Evolutionary conservation across 2,113 vertebrate genomes (phyloP), one percentile per base, ranked within the genome.

Genomic region (Thryonomys swinderianus): DNA sequence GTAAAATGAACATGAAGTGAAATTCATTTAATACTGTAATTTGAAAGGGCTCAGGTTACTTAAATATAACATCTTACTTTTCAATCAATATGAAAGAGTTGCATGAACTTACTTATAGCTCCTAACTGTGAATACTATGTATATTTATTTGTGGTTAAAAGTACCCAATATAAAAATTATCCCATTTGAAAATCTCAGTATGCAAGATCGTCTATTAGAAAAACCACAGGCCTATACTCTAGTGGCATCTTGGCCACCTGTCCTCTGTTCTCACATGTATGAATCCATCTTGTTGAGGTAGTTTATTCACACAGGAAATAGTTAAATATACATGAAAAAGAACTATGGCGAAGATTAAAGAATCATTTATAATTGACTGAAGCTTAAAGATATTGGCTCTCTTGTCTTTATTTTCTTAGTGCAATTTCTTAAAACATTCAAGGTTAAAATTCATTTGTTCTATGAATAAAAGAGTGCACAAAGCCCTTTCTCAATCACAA

Each of bases 371-470:
- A 82, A 55, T 74, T 91, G 23, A 3, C 25, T 34, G 23, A 55
- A 8, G 34, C 7, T 62, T 53, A 42, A 20, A 87, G 45, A 59
- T 32, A 48, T 25, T 73, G 6, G 2, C 53, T 88, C 32, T 85
- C 55, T 27, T 37, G 23, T 1, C 1, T 82, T 34, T 71, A 45
- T 18, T 81, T 4, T 83, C 23, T 71, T 51, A 30, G 3, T 18
- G 80, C 64, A 84, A 67, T 0, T 51, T 37, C 9, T 62, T 85
- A 62, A 37, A 73, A 30, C 10, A 57, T 80, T 85, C 88, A 18
- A 94, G 27, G 30, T 91, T 74, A 85, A 94, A 51, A 89, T 51
- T 67, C 73, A 85, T 66, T 66, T 84, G 9, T 32, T 55, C 6
- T 74, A 27, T 74, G 79, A 67, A 57, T 85, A 82, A 67, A 23